Percentiles rank a stretch among this genome's conserved stretches.
phyloP scores from a whole-genome alignment of 2,113 vertebrate genomes.

The Gymnogyps californianus region DNA sequence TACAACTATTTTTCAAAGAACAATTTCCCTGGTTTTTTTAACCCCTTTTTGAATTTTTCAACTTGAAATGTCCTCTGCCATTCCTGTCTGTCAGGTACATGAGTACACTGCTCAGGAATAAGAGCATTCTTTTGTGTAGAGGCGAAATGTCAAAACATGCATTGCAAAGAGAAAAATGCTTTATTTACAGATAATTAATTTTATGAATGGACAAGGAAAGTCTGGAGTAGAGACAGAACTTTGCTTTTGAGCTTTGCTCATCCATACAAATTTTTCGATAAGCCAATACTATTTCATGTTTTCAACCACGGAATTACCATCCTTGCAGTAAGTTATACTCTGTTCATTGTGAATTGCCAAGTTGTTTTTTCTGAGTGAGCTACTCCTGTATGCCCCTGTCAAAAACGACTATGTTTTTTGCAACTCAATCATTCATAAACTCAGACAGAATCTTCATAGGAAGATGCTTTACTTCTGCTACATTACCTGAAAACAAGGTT shows the following conservation, averaged over 20 bases:
- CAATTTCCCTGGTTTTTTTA: background rate
- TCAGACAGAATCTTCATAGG: background rate
- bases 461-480: background rate
- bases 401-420: background rate
- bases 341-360: background rate
- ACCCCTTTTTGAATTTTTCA: background rate
- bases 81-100: background rate
- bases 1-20: background rate
- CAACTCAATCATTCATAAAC: background rate
- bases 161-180: background rate
- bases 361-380: background rate
- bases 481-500: background rate
- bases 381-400: background rate
- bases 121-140: background rate
- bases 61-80: background rate
- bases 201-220: background rate
- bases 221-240: background rate
- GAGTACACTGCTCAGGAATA: background rate
- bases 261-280: background rate
- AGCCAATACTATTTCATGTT: background rate
- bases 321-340: background rate
- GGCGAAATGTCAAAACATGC: background rate
- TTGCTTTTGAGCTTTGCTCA: background rate
- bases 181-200: background rate
- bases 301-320: fast-evolving